Conservation (phyloP, 2,113 vertebrate species). For the Sminthopsis crassicaudata region DNA sequence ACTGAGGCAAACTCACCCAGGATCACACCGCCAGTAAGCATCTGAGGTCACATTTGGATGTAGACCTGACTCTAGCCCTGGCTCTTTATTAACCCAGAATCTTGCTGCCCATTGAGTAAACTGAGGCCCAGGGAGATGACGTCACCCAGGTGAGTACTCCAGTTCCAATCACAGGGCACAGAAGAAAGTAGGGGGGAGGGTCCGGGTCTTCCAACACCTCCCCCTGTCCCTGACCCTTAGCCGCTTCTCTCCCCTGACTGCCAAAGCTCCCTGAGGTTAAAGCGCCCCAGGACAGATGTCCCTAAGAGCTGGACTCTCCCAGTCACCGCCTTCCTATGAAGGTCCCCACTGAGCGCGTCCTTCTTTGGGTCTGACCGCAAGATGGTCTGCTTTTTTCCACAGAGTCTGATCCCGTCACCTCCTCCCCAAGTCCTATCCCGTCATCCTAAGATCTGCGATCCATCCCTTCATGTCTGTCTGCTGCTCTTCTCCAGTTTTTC, state of each 20-base stretch:
- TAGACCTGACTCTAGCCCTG: background rate
- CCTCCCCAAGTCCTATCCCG: background rate
- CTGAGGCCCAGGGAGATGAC: background rate
- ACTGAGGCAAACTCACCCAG: background rate
- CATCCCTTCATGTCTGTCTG: background rate
- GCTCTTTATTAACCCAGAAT: background rate
- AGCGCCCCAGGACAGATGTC: background rate
- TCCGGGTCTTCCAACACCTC: background rate
- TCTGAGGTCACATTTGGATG: background rate
- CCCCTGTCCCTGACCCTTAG: background rate
- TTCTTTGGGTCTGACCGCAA: background rate
- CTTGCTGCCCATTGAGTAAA: background rate
- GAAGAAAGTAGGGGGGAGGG: background rate
- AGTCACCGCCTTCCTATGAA: background rate
- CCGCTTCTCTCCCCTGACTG: background rate
- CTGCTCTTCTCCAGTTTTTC: background rate
- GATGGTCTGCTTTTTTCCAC: background rate
- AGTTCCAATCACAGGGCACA: background rate
- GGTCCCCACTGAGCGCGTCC: background rate
- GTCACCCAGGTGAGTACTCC: background rate
- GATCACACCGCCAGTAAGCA: background rate
- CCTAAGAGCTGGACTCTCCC: background rate
- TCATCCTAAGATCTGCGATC: background rate
- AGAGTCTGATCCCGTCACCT: background rate
- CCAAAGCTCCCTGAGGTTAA: background rate